These are phyloP conservation scores for Saccopteryx leptura DNA, from an alignment of 2,113 vertebrate species.

Conservation along the genomic window DNA sequence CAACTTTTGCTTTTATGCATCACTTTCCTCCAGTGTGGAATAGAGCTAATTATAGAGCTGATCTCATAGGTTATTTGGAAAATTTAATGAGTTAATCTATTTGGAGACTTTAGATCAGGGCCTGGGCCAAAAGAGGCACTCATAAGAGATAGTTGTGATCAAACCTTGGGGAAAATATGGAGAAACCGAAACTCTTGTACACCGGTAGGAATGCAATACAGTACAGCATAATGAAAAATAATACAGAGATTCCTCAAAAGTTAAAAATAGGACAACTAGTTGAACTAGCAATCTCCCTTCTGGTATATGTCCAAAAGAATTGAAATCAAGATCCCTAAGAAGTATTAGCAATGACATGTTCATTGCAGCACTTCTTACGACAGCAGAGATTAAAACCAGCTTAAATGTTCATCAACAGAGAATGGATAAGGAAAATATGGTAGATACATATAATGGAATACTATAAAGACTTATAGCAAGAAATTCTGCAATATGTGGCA, in stretches of 20 bases:
- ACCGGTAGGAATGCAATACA: not conserved
- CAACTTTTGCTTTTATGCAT: not conserved
- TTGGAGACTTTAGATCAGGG: not conserved
- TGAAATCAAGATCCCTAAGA: no score
- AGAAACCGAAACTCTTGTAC: not conserved
- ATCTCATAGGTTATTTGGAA: not conserved
- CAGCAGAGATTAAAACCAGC: not conserved
- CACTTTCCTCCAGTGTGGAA: not conserved
- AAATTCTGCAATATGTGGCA: not conserved
- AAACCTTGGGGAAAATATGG: not conserved
- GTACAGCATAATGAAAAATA: not conserved
- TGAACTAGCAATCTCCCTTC: not conserved
- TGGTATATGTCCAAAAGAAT: not conserved
- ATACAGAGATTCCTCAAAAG: not conserved
- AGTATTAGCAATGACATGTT: not conserved
- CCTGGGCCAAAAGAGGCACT: not conserved
- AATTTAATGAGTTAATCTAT: not conserved
- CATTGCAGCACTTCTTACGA: not conserved
- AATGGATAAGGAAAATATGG: no score
- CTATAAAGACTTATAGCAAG: not conserved
- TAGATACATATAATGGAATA: not conserved
- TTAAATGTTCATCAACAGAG: not conserved
- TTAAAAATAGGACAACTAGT: not conserved
- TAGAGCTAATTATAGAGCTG: not conserved
- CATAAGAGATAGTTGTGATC: not conserved